Base-by-base conservation (phyloP, 2,888 invertebrate species). In the Coleophora deauratella region DNA sequence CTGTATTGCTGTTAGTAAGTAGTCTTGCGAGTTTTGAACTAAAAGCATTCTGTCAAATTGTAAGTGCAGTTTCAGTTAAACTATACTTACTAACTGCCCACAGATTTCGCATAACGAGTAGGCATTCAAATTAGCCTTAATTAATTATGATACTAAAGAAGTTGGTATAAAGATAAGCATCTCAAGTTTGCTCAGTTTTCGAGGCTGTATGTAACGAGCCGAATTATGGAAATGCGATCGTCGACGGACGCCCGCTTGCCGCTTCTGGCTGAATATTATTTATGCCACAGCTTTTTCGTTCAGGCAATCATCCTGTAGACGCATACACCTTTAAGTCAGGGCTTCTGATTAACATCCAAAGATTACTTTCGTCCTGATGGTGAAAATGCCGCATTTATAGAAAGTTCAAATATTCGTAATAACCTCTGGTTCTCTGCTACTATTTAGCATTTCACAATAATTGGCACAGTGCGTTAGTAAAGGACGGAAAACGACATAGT, bases 161-260 rank as follows among this genome's bases (percentile, higher is more conserved):
- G 59, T 57, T 52, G 46, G 38, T 21, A 3, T 21, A 21, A 45
- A 62, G 72, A 74, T 71, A 66, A n/a, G 57, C 52, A 69, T 66
- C 64, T 48, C 45, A 46, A 50, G 54, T 6, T 21, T 21, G 21
- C 21, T 21, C 21, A 21, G 21, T 6, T 21, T 46, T 47, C 47
- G 57, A 50, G 49, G 50, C 54, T 42, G 51, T 44, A 49, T 46
- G 74, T 73, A 75, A 75, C 73, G 72, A 76, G 69, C 62, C 52
- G 65, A 75, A 76, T 79, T 79, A 79, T 78, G 79, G 69, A 70
- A 79, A 79, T 78, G 62, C 51, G 54, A 49, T 54, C 47, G 50
- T 54, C 54, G 47, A 40, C 53, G 45, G 50, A 52, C 49, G 51
- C 51, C 49, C 50, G 52, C 49, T 54, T 61, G 21, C 21, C 21